Conservation (phyloP, 1,140 invertebrate genomes). For the Venustaconcha ellipsiformis region DNA sequence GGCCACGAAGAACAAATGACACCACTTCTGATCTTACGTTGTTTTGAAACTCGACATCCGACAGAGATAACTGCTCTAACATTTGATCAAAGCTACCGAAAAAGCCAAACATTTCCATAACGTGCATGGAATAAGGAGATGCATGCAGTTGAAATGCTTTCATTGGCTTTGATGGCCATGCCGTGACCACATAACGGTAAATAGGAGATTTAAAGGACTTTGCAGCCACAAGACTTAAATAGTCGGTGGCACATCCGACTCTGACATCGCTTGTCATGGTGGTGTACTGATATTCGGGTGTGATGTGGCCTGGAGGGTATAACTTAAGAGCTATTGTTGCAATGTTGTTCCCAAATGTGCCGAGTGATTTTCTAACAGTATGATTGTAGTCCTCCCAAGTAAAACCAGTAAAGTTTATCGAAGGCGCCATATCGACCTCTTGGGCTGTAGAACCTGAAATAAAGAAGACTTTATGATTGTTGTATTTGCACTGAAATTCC, state of each 20-base stretch:
- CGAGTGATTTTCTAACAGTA: constrained; percentile 1
- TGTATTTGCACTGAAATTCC: too few relatives aligned
- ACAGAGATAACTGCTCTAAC: not conserved
- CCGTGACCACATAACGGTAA: constrained; percentile 19
- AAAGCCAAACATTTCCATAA: constrained; percentile 8
- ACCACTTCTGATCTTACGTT: constrained; percentile 8
- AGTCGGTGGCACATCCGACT: constrained; percentile 20
- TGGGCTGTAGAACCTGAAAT: too few relatives aligned
- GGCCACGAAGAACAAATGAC: constrained; percentile 7
- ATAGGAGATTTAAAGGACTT: constrained; percentile 13
- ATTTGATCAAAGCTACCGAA: constrained; percentile 1
- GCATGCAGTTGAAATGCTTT: not conserved
- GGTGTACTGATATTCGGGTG: constrained; percentile 10
- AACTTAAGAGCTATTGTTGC: constrained; percentile 17
- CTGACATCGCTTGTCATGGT: constrained; percentile 26
- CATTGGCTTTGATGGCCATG: constrained; percentile 11
- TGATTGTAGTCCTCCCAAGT: constrained; percentile 10
- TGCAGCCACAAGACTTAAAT: constrained; percentile 4
- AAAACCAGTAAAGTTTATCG: too few relatives aligned
- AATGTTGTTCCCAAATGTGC: constrained; percentile 15
- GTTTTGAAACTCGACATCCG: constrained; percentile 14
- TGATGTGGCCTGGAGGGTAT: constrained; percentile 9
- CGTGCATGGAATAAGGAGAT: constrained; percentile 12
- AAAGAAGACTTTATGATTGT: too few relatives aligned
- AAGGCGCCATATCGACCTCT: too few relatives aligned